Evolutionary conservation across 2,888 invertebrate genomes (phyloP).

Genomic region (Ormyrus nitidulus): DNA sequence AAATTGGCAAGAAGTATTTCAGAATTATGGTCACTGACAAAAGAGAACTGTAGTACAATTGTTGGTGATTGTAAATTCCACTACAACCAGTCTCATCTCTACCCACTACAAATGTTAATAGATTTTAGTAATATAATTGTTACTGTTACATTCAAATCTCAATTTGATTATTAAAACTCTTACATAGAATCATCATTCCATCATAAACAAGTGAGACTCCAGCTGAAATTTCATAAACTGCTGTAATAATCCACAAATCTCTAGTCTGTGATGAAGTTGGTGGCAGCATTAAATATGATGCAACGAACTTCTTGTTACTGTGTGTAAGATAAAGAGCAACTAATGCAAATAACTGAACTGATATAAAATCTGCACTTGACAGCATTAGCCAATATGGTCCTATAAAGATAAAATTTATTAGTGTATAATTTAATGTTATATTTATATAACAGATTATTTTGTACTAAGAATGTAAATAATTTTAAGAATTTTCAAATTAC

Average conservation of each 20-base stretch:
- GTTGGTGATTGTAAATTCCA: slow-evolving; percentile 73
- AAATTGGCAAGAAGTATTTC: slow-evolving; percentile 68
- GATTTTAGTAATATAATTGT: not conserved
- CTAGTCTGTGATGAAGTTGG: slow-evolving; percentile 74
- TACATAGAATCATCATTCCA: slow-evolving; percentile 68
- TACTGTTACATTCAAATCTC: slow-evolving; percentile 1
- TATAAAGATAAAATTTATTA: slow-evolving; percentile 60
- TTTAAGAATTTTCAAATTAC: not conserved
- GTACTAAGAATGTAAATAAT: not conserved
- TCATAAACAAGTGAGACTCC: slow-evolving; percentile 70
- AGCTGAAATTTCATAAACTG: slow-evolving; percentile 76
- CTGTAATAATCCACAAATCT: slow-evolving; percentile 76
- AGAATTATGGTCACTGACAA: slow-evolving; percentile 58
- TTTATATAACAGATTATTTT: not conserved
- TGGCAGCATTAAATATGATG: slow-evolving; percentile 66
- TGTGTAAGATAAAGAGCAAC: slow-evolving; percentile 76
- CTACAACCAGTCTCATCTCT: slow-evolving; percentile 71
- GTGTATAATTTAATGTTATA: not conserved
- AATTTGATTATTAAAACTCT: slow-evolving; percentile 52
- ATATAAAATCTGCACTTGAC: slow-evolving; percentile 76
- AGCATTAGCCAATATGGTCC: slow-evolving; percentile 77
- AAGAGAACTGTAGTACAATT: slow-evolving; percentile 70
- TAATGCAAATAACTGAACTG: slow-evolving; percentile 76
- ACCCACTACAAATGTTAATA: slow-evolving; percentile 66
- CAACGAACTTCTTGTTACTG: slow-evolving; percentile 63